A percentile compares a stretch with the other conserved stretches of the same genome.
These are phyloP conservation scores for Cheirogaleus medius DNA, from an alignment of 2,113 vertebrate species.

Conservation along the genomic window DNA sequence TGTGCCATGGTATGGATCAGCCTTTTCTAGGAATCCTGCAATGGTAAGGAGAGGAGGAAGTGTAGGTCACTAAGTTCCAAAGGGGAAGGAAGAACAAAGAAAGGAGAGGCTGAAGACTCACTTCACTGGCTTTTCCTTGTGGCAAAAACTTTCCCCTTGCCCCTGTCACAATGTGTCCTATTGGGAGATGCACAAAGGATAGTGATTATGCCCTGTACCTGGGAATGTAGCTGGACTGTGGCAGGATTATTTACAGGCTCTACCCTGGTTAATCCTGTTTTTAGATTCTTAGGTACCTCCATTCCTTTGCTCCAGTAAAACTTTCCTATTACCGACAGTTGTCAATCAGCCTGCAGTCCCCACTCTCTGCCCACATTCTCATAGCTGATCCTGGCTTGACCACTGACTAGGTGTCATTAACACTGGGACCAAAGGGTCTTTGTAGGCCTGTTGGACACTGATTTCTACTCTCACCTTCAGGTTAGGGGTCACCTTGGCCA, in stretches of 20 bases:
- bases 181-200: neutral
- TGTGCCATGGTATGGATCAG: neutral
- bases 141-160: neutral
- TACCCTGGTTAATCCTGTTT: neutral
- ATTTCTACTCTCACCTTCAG: neutral
- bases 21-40: neutral
- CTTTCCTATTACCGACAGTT: neutral
- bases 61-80: neutral
- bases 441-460: neutral
- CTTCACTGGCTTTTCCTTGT: neutral
- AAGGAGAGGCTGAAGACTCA: neutral
- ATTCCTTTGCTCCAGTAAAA: neutral
- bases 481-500: neutral
- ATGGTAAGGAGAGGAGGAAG: neutral
- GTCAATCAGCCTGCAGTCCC: neutral
- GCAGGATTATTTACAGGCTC: neutral
- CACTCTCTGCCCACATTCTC: neutral
- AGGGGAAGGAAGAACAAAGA: neutral
- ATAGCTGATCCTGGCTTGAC: neutral
- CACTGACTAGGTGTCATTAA: neutral
- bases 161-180: neutral
- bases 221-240: neutral
- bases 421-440: neutral
- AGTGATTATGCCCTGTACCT: accelerated
- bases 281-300: neutral